phyloP scores from a whole-genome alignment of 2,797 vertebrate genomes.

The Merluccius polli region DNA sequence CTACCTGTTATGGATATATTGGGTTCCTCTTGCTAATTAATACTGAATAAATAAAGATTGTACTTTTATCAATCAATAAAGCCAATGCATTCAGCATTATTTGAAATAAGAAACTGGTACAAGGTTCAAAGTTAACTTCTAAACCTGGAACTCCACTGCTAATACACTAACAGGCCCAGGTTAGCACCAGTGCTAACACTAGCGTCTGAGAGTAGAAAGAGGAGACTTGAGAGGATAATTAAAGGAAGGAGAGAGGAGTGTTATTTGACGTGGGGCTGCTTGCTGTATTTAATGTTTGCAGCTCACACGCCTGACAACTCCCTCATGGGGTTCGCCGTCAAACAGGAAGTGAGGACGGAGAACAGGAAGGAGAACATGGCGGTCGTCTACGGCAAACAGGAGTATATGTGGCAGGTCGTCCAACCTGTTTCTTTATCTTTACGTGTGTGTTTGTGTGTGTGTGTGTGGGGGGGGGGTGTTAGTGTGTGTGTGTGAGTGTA shows the following conservation, averaged over 20 bases:
- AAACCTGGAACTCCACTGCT: no score
- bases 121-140: no score
- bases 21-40: no score
- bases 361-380: constrained; percentile 61
- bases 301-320: constrained; percentile 75
- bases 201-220: not conserved
- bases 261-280: not conserved
- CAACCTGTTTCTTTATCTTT: not conserved
- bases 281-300: constrained; percentile 28
- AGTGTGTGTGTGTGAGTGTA: no score
- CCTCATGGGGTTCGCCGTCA: constrained; percentile 71
- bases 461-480: no score
- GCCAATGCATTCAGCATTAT: no score
- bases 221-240: not conserved
- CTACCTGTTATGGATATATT: no score
- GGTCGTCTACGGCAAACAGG: constrained; percentile 71
- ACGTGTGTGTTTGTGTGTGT: no score
- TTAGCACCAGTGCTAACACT: not conserved
- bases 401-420: constrained; percentile 73
- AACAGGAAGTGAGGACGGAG: constrained; percentile 45
- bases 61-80: no score
- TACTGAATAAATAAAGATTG: no score
- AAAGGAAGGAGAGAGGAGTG: not conserved
- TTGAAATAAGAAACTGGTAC: no score
- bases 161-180: not conserved